phyloP scores from a whole-genome alignment of 2,797 vertebrate genomes.

The Pampus argenteus region DNA sequence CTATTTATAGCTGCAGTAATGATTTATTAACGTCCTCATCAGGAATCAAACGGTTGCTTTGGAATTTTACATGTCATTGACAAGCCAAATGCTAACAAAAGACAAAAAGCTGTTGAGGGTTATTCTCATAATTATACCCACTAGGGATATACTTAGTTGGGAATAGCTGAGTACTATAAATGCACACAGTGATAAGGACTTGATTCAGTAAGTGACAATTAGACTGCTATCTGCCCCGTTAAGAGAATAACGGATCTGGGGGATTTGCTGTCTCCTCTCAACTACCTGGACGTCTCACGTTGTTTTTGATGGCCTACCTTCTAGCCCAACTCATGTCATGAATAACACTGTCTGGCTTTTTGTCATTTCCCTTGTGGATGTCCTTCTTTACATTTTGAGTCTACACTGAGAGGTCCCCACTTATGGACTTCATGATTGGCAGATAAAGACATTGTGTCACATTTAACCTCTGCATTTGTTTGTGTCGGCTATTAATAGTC shows the following conservation, averaged over 20 bases:
- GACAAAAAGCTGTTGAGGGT: slow-evolving; percentile 66
- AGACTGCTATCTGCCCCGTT: slow-evolving; percentile 63
- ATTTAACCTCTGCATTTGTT: slow-evolving; percentile 1
- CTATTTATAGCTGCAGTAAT: slow-evolving; percentile 80
- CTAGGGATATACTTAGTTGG: slow-evolving; percentile 65
- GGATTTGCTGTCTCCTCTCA: slow-evolving; percentile 68
- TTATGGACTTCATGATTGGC: slow-evolving; percentile 14
- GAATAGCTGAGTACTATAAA: slow-evolving; percentile 64
- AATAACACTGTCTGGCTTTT: slow-evolving; percentile 70
- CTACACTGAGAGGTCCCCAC: slow-evolving; percentile 7
- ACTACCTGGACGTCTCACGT: slow-evolving; percentile 73
- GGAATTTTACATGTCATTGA: slow-evolving; percentile 75
- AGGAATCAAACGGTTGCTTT: slow-evolving; percentile 72
- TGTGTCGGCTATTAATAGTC: slow-evolving; percentile 1
- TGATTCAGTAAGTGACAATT: slow-evolving; percentile 73
- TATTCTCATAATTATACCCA: slow-evolving; percentile 78
- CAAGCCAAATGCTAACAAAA: slow-evolving; percentile 61
- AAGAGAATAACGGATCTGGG: slow-evolving; percentile 68
- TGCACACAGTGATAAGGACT: slow-evolving; percentile 63
- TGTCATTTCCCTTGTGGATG: slow-evolving; percentile 43
- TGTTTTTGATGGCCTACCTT: slow-evolving; percentile 79
- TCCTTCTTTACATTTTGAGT: slow-evolving; percentile 39
- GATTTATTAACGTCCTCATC: slow-evolving; percentile 82
- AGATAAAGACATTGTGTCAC: slow-evolving; percentile 28
- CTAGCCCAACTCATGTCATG: slow-evolving; percentile 58